Conservation (phyloP, 2,888 invertebrate species). For the Amphipyra berbera region DNA sequence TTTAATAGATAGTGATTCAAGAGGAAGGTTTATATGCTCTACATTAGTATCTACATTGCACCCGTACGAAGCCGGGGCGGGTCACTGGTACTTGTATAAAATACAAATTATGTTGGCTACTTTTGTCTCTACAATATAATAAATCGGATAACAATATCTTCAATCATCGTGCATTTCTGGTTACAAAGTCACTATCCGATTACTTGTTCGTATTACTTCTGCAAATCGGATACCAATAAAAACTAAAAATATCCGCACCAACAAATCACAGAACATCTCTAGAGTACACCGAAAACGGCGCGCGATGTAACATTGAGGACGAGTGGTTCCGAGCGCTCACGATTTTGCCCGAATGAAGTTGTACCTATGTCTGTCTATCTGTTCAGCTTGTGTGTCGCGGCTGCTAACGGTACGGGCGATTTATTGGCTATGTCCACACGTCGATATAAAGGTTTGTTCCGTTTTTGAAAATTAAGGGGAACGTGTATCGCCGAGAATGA, state of each 20-base stretch:
- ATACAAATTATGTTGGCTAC: too few species aligned
- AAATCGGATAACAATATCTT: too few species aligned
- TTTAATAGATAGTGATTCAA: too few species aligned
- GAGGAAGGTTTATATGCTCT: too few species aligned
- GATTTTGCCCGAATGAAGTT: conserved; percentile 77
- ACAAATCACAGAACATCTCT: conserved; percentile 47
- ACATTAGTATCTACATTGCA: too few species aligned
- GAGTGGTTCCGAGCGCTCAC: conserved; percentile 74
- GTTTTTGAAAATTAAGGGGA: conserved; percentile 24
- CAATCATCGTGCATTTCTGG: too few species aligned
- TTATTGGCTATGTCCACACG: conserved; percentile 55
- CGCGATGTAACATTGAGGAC: conserved; percentile 59
- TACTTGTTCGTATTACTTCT: background rate
- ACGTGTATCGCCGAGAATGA: background rate
- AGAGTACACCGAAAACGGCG: conserved; percentile 57
- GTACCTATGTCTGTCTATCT: conserved; percentile 66
- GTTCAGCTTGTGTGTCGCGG: conserved; percentile 58
- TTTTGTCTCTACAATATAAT: too few species aligned
- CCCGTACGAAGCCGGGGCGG: too few species aligned
- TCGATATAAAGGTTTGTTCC: conserved; percentile 44
- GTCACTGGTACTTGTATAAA: too few species aligned
- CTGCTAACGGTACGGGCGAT: conserved; percentile 56
- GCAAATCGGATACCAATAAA: background rate
- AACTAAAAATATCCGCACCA: conserved; percentile 5
- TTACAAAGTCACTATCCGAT: too few species aligned